Base-by-base conservation (phyloP, 2,113 vertebrate species). In the Panthera tigris region DNA sequence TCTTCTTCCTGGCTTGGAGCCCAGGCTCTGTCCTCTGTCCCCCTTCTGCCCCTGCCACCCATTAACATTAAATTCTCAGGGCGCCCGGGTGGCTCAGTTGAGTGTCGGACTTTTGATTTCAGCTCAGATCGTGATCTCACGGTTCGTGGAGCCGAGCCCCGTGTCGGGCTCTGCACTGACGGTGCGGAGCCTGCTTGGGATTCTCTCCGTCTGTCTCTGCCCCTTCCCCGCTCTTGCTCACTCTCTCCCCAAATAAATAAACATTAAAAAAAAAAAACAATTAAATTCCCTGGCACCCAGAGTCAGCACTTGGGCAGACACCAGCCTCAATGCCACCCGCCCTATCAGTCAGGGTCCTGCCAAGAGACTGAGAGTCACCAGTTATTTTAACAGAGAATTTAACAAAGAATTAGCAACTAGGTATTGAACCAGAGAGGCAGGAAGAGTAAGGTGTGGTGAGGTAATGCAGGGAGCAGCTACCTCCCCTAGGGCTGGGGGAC, bases 1-100 rank as follows among this genome's bases (percentile, higher is more conserved):
- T 33, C 6, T 39, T 90, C 29, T 74, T 74, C 39, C n/a, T 36
- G 45, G 36, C n/a, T 50, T 48, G 48, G 89, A 90, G 57, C 7
- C 33, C 33, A 61, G 39, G 10, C 65, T 41, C 69, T 9, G 61
- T 29, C 27, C 63, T 48, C 18, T 68, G 36, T 45, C 4, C 45
- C 50, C 39, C 15, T 1, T 8, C 13, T 7, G 12, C 39, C 9
- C 2, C 48, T 13, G 2, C 39, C 19, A 4, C 15, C 1, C 10
- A 41, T 73, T 71, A 29, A 89, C n/a, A 2, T 90, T 23, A 50
- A 27, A 16, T 78, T 73, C 16, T 80, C 79, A 61, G 57, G 57
- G 57, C 0, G 3, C 57, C 57, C 21, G 21, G 57, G 57, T 61
- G 21, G 57, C 21, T 61, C 21, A 61, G 57, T 4, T 23, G 57